Conservation (phyloP, 1,140 invertebrate genomes). For the Tetramorium simillimum region DNA sequence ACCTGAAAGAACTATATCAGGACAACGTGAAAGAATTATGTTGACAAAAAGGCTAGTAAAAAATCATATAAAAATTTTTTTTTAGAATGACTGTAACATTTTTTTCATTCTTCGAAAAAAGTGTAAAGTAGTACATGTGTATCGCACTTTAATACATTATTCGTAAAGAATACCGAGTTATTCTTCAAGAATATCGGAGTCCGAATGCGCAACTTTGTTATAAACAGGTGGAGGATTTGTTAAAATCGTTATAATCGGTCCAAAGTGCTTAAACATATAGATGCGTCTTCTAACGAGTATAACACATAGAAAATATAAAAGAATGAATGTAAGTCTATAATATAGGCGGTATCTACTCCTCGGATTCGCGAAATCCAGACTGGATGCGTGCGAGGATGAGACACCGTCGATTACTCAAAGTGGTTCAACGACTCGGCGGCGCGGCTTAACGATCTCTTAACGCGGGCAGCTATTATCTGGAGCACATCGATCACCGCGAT, state of each 20-base stretch:
- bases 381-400: slow-evolving; percentile 63
- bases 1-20: too few species aligned
- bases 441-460: slow-evolving; percentile 47
- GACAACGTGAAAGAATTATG: too few species aligned
- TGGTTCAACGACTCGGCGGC: slow-evolving; percentile 33
- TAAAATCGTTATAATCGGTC: not conserved
- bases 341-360: not conserved
- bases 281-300: not conserved
- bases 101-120: not conserved
- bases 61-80: not conserved
- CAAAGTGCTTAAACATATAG: not conserved
- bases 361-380: slow-evolving; percentile 42
- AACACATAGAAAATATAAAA: not conserved
- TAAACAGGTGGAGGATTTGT: not conserved
- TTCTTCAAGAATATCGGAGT: not conserved
- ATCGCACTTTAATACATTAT: not conserved
- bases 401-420: slow-evolving; percentile 36
- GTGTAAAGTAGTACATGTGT: not conserved
- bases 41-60: too few species aligned
- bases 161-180: not conserved
- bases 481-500: slow-evolving; percentile 50
- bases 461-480: slow-evolving; percentile 32
- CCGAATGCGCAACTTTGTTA: not conserved
- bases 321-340: not conserved
- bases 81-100: not conserved